Evolutionary conservation across 1,140 invertebrate species (phyloP).

Genomic region (Cepaea nemoralis): DNA sequence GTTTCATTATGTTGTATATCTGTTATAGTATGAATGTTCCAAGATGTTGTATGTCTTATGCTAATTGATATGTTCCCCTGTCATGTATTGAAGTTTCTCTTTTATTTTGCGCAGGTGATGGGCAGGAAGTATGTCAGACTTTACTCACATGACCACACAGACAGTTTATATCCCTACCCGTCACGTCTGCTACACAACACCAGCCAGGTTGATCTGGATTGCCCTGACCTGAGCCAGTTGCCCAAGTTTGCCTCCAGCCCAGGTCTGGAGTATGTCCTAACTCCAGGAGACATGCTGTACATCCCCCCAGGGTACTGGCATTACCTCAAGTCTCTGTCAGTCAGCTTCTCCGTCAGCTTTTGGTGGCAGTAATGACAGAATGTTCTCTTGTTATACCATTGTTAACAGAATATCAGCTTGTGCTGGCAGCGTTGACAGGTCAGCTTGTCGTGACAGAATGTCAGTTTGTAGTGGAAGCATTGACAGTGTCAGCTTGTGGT

Average conservation of each 20-base stretch:
- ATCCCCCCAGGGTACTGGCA: constrained; percentile 78
- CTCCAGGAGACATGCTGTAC: constrained; percentile 76
- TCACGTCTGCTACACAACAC: constrained; percentile 84
- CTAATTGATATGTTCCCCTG: no score
- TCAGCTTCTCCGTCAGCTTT: constrained; percentile 78
- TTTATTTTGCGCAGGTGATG: constrained; percentile 72
- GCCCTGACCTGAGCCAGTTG: constrained; percentile 72
- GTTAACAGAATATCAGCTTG: not conserved
- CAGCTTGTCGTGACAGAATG: not conserved
- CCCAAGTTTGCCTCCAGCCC: constrained; percentile 71
- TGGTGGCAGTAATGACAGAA: constrained; percentile 73
- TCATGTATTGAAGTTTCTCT: not conserved
- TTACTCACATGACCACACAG: constrained; percentile 80
- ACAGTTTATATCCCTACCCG: constrained; percentile 85
- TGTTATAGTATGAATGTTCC: no score
- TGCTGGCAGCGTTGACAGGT: not conserved
- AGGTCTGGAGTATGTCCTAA: constrained; percentile 73
- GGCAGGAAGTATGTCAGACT: constrained; percentile 89
- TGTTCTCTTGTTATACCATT: not conserved
- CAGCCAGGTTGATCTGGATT: constrained; percentile 76
- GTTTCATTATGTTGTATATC: no score
- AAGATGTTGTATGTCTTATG: no score
- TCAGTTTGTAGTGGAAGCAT: no score
- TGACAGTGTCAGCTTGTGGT: no score
- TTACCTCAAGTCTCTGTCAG: constrained; percentile 75